Base-by-base conservation (phyloP, 2,888 invertebrate genomes). In the Volucella bombylans region DNA sequence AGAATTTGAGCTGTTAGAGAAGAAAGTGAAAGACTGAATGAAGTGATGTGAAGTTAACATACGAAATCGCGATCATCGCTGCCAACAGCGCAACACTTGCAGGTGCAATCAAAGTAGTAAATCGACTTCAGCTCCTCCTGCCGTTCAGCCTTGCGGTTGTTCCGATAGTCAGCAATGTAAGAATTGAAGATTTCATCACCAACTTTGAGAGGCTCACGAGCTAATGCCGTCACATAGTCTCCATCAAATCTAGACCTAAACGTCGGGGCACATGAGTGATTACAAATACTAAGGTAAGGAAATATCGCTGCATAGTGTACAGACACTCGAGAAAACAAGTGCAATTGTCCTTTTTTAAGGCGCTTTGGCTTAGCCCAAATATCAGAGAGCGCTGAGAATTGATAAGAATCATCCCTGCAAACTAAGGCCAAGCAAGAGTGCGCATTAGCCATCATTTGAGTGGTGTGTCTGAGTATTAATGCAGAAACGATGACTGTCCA, bases 231-330 rank as follows among this genome's bases (percentile, higher is more conserved):
- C 23, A 97, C 92, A 12, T 93, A 93, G 77, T 94, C 93, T 68
- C 95, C 95, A 90, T 95, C 93, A 90, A 96, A 97, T 88, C 95
- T 94, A 88, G 95, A 95, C 67, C 95, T 94, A 79, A 97, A 95
- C 88, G 95, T 96, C 8, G 97, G 95, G 86, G 96, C 95, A 90
- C 98, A 98, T 0, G 97, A 96, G 92, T 99, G 98, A 91, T 98
- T 99, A 94, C 98, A 96, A 92, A 98, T 94, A 88, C 97, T 96
- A 0, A 96, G 94, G 1, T 96, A 95, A 0, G 97, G 96, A 90
- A 96, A 97, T 89, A 98, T 96, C 0, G 95, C 97, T 2, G 97
- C 95, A 0, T 96, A 97, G 59, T 93, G 91, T 50, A 93, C 90
- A 67, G 92, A 87, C 83, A 92, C 92, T 2, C 88, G 38, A 1